A percentile compares a stretch with the other conserved stretches of the same genome.
Conservation (phyloP, 2,113 vertebrate species). For the Nanorana parkeri region DNA sequence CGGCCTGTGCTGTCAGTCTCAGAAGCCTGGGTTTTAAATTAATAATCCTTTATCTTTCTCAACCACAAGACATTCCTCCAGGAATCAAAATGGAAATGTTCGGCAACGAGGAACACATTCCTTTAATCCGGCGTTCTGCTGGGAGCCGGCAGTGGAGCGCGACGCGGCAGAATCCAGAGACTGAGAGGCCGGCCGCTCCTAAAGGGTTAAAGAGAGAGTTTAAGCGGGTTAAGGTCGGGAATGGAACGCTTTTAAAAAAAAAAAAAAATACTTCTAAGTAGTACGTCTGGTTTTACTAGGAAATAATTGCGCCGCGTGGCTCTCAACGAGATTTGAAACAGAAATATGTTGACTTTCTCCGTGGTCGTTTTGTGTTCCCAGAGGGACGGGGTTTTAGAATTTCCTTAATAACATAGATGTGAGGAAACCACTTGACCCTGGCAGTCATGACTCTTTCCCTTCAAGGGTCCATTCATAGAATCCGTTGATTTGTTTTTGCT, state of each 20-base stretch:
- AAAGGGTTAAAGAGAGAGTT: slow-evolving; percentile 27
- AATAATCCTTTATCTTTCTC: slow-evolving; percentile 51
- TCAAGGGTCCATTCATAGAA: no score
- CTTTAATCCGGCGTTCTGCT: slow-evolving; percentile 38
- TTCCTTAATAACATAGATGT: no score
- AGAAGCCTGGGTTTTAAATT: slow-evolving; percentile 37
- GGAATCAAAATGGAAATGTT: slow-evolving; percentile 41
- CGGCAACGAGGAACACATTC: slow-evolving; percentile 28
- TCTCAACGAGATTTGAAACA: not conserved
- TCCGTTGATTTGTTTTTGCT: no score
- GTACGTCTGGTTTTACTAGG: not conserved
- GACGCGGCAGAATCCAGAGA: not conserved
- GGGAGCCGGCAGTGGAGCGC: not conserved
- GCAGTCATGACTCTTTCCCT: no score
- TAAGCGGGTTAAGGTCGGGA: slow-evolving; percentile 12
- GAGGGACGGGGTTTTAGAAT: no score
- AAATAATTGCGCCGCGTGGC: not conserved
- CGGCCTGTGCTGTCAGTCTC: slow-evolving; percentile 5
- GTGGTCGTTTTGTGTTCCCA: no score
- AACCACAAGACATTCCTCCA: slow-evolving; percentile 40
- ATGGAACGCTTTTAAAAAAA: not conserved
- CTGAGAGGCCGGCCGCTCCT: slow-evolving; percentile 8
- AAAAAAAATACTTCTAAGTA: not conserved
- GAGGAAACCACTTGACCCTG: no score
- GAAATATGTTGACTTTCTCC: not conserved